Evolutionary conservation across 2,797 vertebrate genomes (phyloP).

Genomic region (Telmatherina bonti): DNA sequence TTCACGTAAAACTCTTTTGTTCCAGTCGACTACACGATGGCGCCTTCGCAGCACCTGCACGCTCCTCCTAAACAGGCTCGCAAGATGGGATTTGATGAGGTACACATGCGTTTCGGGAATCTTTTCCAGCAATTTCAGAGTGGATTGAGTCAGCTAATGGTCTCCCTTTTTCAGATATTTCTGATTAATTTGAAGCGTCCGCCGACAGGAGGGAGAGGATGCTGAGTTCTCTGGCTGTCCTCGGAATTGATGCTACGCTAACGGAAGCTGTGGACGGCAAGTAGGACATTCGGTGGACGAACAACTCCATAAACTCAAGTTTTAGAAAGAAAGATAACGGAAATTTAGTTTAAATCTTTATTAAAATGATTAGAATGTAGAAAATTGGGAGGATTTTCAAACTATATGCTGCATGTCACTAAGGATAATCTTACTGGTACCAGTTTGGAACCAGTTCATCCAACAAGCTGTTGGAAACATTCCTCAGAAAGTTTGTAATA

Average conservation of each 20-base stretch:
- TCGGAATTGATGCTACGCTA: slow-evolving; percentile 85
- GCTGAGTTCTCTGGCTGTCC: slow-evolving; percentile 75
- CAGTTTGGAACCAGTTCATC: no score
- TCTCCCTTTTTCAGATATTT: slow-evolving; percentile 48
- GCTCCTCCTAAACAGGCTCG: slow-evolving; percentile 76
- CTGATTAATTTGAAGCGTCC: slow-evolving; percentile 89
- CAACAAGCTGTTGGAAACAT: no score
- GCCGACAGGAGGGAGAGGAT: slow-evolving; percentile 87
- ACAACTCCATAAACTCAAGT: not conserved
- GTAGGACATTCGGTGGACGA: slow-evolving; percentile 70
- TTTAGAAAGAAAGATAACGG: no score
- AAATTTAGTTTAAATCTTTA: no score
- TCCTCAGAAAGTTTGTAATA: no score
- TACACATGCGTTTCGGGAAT: slow-evolving; percentile 50
- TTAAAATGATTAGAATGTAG: no score
- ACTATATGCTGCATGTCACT: no score
- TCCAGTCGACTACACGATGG: slow-evolving; percentile 81
- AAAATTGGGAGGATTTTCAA: no score
- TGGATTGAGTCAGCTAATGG: not conserved
- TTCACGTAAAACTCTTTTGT: not conserved
- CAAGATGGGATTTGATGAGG: slow-evolving; percentile 90
- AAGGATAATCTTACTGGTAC: no score
- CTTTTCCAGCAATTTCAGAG: not conserved
- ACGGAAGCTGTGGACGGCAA: slow-evolving; percentile 90
- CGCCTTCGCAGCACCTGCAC: slow-evolving; percentile 67